These are phyloP conservation scores for Rhysida immarginata DNA, from an alignment of 1,140 invertebrate species.

Conservation along the genomic window DNA sequence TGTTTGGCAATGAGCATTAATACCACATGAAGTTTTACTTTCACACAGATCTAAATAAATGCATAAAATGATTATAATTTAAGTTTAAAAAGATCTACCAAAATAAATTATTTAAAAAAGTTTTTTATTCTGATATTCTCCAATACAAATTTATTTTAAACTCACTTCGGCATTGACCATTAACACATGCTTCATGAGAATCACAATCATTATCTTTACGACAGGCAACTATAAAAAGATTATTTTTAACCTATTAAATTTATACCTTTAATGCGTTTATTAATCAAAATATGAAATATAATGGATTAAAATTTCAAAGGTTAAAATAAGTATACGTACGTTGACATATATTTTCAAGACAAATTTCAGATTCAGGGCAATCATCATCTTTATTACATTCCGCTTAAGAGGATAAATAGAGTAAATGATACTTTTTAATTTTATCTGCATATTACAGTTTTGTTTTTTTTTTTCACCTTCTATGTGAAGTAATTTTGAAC, in stretches of 20 bases:
- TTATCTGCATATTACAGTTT: too few relatives aligned
- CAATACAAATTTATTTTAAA: not conserved
- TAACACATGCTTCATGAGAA: constrained; percentile 55
- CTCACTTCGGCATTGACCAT: constrained; percentile 62
- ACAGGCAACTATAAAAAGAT: constrained; percentile 48
- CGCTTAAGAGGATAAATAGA: too few relatives aligned
- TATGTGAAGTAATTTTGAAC: too few relatives aligned
- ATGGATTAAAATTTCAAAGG: constrained; percentile 10
- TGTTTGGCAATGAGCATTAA: constrained; percentile 68
- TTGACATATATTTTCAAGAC: constrained; percentile 19
- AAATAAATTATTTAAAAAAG: not conserved
- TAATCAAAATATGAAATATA: too few relatives aligned
- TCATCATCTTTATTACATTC: constrained; percentile 21
- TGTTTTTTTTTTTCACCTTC: too few relatives aligned
- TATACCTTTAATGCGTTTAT: too few relatives aligned
- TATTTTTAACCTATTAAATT: too few relatives aligned
- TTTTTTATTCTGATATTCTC: not conserved
- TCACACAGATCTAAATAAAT: constrained; percentile 42
- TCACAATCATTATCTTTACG: constrained; percentile 62
- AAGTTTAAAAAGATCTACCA: too few relatives aligned
- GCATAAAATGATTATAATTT: too few relatives aligned
- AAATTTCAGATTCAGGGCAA: constrained; percentile 22
- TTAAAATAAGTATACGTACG: constrained; percentile 12
- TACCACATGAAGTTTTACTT: constrained; percentile 58
- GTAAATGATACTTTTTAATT: too few relatives aligned